Evolutionary conservation across 2,888 invertebrate species (phyloP), one percentile per base, ranked within the genome.

Genomic region (Rotaria magnacalcarata): DNA sequence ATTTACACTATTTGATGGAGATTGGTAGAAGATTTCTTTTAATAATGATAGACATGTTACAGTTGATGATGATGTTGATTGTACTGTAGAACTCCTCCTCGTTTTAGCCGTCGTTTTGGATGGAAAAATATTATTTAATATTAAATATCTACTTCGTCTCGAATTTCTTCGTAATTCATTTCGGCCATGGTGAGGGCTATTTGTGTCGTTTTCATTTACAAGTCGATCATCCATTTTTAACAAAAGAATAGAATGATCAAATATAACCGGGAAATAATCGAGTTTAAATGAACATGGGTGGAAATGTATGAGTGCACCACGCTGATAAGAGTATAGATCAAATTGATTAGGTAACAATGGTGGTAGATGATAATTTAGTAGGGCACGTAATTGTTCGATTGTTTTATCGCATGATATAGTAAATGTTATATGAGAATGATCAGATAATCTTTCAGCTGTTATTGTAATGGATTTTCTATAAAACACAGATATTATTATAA

Each of bases 181-280:
- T 34, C 19, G 34, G 16, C 34, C 34, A 67, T 19, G 6, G 34
- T 27, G 67, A 19, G 3, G 16, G 8, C 0, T 34, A 19, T 27
- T 41, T 34, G 19, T 41, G 7, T 67, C 34, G 34, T 19, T 19
- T 34, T 41, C 24, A 27, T 34, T 34, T 6, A 6, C 27, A 34
- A 67, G 34, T 7, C 67, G 67, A 47, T 80, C 80, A 24, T 80
- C 80, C 80, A 80, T 80, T 80, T 80, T 80, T 47, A 80, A 14
- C 47, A 80, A 24, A 24, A 80, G 47, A 11, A 80, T n/a, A 24
- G 43, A 24, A 47, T 80, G 80, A 80, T 80, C 80, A 19, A 80
- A 80, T 3, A 80, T 80, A 80, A 80, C 80, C 8, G 80, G 80
- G n/a, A 80, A 80, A 47, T 80, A 80, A n/a, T 80, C 80, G 21